These are phyloP conservation scores for Lamprologus ornatipinnis DNA, from an alignment of 2,113 vertebrate genomes.

Conservation along the genomic window DNA sequence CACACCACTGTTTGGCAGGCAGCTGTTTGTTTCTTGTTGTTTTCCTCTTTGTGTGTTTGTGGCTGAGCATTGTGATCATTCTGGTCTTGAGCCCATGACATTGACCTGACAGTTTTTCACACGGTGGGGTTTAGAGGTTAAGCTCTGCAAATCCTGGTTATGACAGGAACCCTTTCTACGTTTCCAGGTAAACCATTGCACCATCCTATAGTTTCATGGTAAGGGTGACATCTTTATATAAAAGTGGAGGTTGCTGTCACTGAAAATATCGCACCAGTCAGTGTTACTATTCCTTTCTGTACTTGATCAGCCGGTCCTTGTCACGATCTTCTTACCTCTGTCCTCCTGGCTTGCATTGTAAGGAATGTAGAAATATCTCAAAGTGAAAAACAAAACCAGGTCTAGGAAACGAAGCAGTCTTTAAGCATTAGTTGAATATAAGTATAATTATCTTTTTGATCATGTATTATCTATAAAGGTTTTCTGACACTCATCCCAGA, in stretches of 20 bases:
- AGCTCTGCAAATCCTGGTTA: not conserved
- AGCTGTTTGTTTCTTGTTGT: conserved; percentile 1
- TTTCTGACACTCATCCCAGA: not conserved
- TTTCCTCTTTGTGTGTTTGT: not conserved
- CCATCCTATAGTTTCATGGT: not conserved
- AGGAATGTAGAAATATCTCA: not conserved
- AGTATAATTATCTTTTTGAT: not conserved
- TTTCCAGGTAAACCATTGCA: not conserved
- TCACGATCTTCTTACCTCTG: not conserved
- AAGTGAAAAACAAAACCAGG: not conserved
- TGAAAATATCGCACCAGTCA: not conserved
- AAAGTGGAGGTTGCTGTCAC: not conserved
- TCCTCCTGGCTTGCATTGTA: not conserved
- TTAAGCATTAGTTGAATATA: not conserved
- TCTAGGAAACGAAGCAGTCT: not conserved
- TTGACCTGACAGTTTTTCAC: not conserved
- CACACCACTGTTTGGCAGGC: conserved; percentile 6
- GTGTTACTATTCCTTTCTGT: not conserved
- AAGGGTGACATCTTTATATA: not conserved
- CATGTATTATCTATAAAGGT: not conserved
- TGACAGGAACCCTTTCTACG: not conserved
- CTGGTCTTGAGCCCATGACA: not conserved
- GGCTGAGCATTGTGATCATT: not conserved
- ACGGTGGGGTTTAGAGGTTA: not conserved
- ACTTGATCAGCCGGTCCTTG: not conserved